Base-by-base conservation (phyloP, 2,888 invertebrate species). In the Amorpha juglandis region DNA sequence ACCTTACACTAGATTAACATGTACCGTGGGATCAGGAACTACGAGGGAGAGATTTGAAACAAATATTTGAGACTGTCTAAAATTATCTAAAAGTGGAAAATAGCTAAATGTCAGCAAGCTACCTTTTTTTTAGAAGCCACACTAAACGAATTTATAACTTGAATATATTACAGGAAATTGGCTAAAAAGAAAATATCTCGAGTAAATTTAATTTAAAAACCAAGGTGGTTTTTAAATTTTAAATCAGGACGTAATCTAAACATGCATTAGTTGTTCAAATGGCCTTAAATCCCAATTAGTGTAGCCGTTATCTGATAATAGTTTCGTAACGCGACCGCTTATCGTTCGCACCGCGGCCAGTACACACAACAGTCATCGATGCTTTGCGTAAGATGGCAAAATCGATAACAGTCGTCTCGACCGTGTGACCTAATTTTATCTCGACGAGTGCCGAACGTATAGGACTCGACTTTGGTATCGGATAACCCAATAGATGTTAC, bases 321-420 rank as follows among this genome's bases (percentile, higher is more conserved):
- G 1, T 2, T 3, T 33, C 6, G n/a, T 35, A 38, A 6, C 38
- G 58, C 58, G 9, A n/a, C 35, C n/a, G 53, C 47, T 67, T 66
- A 70, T 64, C 50, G 58, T 45, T 66, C 66, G 68, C 38, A 67
- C 69, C 70, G 67, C 64, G 68, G 66, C 63, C 52, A 63, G 48
- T 68, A 27, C 4, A 69, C 63, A 70, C 65, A 69, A 67, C 64
- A 51, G 58, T 65, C 58, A 70, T 69, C 68, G 69, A 76, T 74
- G 74, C 78, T 83, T 84, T 82, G 83, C 83, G 85, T 85, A 84
- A 87, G 87, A 88, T 86, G 78, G 80, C 76, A 80, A 83, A 88
- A 90, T 90, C 90, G 87, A 90, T 90, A 86, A 72, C 78, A 78
- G 74, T 79, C 83, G 87, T 84, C 87, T 85, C 86, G 88, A 78